A percentile compares a stretch with the other conserved stretches of the same genome.
Evolutionary conservation across 2,797 vertebrate genomes (phyloP).

Genomic region (Euthynnus affinis): DNA sequence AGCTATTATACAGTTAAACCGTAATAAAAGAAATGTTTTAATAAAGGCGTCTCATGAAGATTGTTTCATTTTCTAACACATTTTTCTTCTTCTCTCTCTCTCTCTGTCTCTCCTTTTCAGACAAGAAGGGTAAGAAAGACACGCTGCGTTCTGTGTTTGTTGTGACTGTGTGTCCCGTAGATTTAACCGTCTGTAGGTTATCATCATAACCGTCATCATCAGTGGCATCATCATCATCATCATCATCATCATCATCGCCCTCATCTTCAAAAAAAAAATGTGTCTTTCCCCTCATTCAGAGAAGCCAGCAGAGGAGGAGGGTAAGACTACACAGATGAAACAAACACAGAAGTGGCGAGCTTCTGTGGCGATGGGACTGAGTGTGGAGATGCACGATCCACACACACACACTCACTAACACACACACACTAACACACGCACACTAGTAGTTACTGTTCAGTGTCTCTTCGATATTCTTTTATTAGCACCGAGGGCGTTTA

Average conservation of each 20-base stretch:
- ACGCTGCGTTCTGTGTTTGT: background rate
- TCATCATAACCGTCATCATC: slow-evolving; percentile 4
- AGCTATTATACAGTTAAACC: slow-evolving; percentile 32
- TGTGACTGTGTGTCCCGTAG: slow-evolving; percentile 12
- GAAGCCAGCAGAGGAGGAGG: slow-evolving; percentile 69
- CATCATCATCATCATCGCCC: background rate
- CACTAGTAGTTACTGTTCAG: background rate
- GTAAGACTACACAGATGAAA: slow-evolving; percentile 71
- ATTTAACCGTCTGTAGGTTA: background rate
- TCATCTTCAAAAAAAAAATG: slow-evolving; percentile 33
- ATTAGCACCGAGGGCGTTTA: slow-evolving; percentile 42
- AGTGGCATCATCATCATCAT: background rate
- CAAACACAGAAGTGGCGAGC: slow-evolving; percentile 76
- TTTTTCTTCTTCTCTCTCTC: slow-evolving; percentile 21
- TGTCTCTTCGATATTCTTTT: slow-evolving; percentile 25
- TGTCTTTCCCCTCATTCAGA: slow-evolving; percentile 71
- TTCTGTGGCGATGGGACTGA: slow-evolving; percentile 78
- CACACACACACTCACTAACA: slow-evolving; percentile 20
- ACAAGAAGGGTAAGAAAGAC: slow-evolving; percentile 69
- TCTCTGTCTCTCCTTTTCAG: slow-evolving; percentile 71
- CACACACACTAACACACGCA: background rate
- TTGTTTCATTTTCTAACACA: slow-evolving; percentile 22
- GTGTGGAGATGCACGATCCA: slow-evolving; percentile 71
- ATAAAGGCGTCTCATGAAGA: background rate
- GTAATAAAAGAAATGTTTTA: slow-evolving; percentile 27